Base-by-base conservation (phyloP, 2,888 invertebrate species). In the Macrophya alboannulata region DNA sequence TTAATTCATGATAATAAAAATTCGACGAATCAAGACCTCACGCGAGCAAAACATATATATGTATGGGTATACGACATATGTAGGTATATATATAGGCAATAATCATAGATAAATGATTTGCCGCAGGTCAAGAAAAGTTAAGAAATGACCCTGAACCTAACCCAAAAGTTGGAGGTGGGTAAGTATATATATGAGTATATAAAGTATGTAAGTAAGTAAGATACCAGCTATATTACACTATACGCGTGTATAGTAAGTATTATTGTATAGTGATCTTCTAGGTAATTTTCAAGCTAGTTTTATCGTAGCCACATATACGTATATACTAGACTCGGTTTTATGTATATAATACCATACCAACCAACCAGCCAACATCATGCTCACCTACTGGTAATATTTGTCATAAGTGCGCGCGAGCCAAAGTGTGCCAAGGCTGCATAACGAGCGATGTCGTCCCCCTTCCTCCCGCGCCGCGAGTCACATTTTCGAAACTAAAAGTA, bases 401-500 rank as follows among this genome's bases (percentile, higher is more conserved):
- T 85, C 85, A 81, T 71, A 85, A 79, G 81, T 79, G 71, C 71
- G 71, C 71, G 77, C 51, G 76, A 76, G 48, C 45, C 45, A 55
- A 81, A 45, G 85, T 82, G 85, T 85, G 85, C 72, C 81, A 83
- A 83, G 83, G 83, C 83, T 83, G 83, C 81, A 81, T 81, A 81
- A 81, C 81, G 48, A 83, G 83, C 83, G 65, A 65, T 48, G 83
- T 37, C 17, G 31, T 40, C 82, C 65, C 65, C 82, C n/a, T 10
- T 17, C 51, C 55, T n/a, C 55, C 55, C 12, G 4, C 15, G 9
- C 15, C 8, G 5, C 10, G 12, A 91, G 91, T 91, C 89, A 93
- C 92, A 92, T 93, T 93, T 93, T 93, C 93, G 93, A 93, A 93
- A 93, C 93, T 92, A 93, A 93, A 93, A 93, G 93, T 93, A 93